Evolutionary conservation across 2,797 vertebrate species (phyloP), one percentile per base, ranked within the genome.

Genomic region (Gymnocypris eckloni): DNA sequence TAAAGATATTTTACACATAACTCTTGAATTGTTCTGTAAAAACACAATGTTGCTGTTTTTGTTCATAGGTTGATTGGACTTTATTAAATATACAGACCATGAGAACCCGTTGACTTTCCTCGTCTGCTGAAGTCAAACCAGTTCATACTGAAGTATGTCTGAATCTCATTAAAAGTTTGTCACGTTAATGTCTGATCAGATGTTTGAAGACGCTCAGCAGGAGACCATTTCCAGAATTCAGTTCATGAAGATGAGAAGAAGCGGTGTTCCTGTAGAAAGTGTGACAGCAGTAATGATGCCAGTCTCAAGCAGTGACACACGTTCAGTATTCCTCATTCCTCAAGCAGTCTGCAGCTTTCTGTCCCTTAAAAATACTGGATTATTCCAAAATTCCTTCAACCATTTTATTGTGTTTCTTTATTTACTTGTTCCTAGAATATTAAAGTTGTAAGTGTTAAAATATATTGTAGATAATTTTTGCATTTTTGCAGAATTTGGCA

Each of bases 211-310:
- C 2, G 5, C 69, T 71, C 43, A 72, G 43, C 71, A 16, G 7
- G 71, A 48, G 72, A 33, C 45, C 0, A 75, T 75, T 75, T 75
- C 45, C 16, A 33, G n/a, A 73, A 73, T 73, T 50, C 45, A 73
- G 45, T 45, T 72, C n/a, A 45, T 45, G 70, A 72, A 72, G 70
- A 73, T 73, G 71, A 73, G 71, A 73, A 73, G 71, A 33, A 18
- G 10, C 28, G 6, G 9, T 7, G 7, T 28, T 50, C 25, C 71
- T 50, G n/a, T 28, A 16, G 43, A 52, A 50, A 33, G 4, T 50
- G 71, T 15, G 28, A 1, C 72, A 33, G 72, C 48, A 2, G n/a
- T 48, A 73, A 73, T 48, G 43, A 73, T 25, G n/a, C 15, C n/a
- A 16, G 25, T 28, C 43, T 28, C 70, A 41, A 73, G 43, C 71